Evolutionary conservation across 2,797 vertebrate species (phyloP).

Genomic region (Gymnoscopelus microlampas): DNA sequence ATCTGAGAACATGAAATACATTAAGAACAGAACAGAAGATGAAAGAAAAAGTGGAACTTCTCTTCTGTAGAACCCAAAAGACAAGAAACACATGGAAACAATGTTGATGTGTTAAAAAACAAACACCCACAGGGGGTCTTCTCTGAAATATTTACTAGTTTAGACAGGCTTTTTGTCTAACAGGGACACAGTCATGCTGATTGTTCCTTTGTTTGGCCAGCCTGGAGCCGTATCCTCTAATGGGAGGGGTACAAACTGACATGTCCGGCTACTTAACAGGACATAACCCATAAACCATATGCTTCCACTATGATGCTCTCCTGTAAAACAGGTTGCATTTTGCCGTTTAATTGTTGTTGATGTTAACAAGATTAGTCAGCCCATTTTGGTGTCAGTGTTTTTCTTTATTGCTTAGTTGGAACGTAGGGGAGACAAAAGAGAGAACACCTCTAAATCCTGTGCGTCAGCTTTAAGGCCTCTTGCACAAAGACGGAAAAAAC

Average conservation of each 20-base stretch:
- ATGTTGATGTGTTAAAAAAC: slow-evolving; percentile 59
- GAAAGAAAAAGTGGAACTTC: background rate
- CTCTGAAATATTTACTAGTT: slow-evolving; percentile 57
- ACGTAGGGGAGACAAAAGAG: no score
- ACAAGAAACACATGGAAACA: slow-evolving; percentile 39
- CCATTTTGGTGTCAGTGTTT: no score
- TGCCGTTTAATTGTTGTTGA: no score
- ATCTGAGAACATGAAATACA: no score
- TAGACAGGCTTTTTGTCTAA: slow-evolving; percentile 63
- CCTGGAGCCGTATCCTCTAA: slow-evolving; percentile 66
- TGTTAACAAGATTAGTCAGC: no score
- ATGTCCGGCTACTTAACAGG: slow-evolving; percentile 49
- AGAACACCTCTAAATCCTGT: no score
- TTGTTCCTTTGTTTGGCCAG: slow-evolving; percentile 74
- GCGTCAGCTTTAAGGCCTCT: no score
- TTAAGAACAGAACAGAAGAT: background rate
- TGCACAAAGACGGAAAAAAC: no score
- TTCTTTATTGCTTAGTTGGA: no score
- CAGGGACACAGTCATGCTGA: slow-evolving; percentile 43
- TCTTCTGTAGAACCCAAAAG: slow-evolving; percentile 2
- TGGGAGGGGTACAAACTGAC: slow-evolving; percentile 53
- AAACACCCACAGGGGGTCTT: slow-evolving; percentile 41
- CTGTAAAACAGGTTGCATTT: no score
- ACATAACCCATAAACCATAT: slow-evolving; percentile 57
- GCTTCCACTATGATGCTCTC: slow-evolving; percentile 3